Evolutionary conservation across 2,888 invertebrate genomes (phyloP), one percentile per base, ranked within the genome.

Genomic region (Crepidodera aurea): DNA sequence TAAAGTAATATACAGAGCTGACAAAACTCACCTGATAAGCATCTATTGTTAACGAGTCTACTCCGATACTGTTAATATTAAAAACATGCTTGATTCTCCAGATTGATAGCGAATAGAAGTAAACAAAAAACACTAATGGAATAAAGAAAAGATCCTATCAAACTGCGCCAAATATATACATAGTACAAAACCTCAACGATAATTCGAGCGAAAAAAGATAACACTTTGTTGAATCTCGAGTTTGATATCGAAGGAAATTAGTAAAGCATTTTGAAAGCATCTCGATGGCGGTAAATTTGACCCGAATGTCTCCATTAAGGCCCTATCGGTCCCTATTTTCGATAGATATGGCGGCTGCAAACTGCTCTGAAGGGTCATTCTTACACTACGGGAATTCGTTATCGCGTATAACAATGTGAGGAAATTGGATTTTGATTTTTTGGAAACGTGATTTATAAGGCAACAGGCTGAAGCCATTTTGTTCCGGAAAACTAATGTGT

Each of bases 251-350:
- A 51, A 64, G 60, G 60, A 65, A 67, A 67, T 67, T 67, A 67
- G 67, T 62, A 59, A 60, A 60, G 64, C 65, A 60, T 51, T 65
- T 64, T 60, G 48, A 64, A 68, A 69, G 65, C 65, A 73, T 75
- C 74, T 66, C 68, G 70, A 75, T 76, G 73, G 76, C 76, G 77
- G 71, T 77, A 76, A 77, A 78, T 78, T 78, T 76, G 73, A 76
- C 74, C 76, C 73, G 71, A 73, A 77, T 76, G 76, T 76, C 75
- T 77, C 75, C 74, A 78, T 79, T 77, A 78, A 77, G 77, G 70
- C 51, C 64, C 63, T 57, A 63, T 65, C 65, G 57, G 51, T 53
- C 59, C 64, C 64, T 71, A 70, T 72, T 71, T 64, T 70, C 72
- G 72, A 72, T 70, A 72, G 74, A 75, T 74, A 72, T 63, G 68